Conservation (phyloP, 2,797 vertebrate genomes). For the Somateria mollissima region DNA sequence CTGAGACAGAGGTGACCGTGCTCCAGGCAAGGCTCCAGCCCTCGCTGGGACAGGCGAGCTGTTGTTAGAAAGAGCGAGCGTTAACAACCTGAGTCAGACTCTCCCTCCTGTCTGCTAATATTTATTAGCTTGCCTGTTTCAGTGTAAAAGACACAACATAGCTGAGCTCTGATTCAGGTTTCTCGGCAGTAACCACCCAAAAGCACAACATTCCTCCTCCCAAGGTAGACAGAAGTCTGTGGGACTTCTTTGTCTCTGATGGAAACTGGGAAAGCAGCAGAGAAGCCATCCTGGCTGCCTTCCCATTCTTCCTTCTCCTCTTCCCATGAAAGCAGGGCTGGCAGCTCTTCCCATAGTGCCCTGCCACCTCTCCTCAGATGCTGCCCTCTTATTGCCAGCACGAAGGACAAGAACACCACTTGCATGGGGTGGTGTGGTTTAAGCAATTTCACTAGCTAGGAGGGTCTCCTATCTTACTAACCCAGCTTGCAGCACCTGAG, state of each 20-base stretch:
- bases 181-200: conserved; percentile 25
- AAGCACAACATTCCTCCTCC: conserved; percentile 56
- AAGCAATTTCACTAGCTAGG: not conserved
- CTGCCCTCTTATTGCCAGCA: not conserved
- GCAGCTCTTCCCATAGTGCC: not conserved
- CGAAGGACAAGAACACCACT: not conserved
- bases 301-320: not conserved
- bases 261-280: not conserved
- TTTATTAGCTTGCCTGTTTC: conserved; percentile 32
- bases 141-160: not conserved
- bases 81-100: conserved; percentile 24
- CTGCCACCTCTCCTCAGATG: conserved; percentile 26
- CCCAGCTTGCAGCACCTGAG: not conserved
- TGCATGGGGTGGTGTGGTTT: not conserved
- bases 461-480: not conserved
- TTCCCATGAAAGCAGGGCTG: not conserved
- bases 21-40: conserved; percentile 15
- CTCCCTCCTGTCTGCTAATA: not conserved
- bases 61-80: conserved; percentile 50
- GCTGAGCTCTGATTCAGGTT: conserved; percentile 40
- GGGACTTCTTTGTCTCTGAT: not conserved
- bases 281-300: not conserved
- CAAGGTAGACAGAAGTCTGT: not conserved
- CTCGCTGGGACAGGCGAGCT: not conserved
- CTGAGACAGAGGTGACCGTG: not conserved